Percentiles rank a stretch among this genome's conserved stretches.
Evolutionary conservation across 2,888 invertebrate genomes (phyloP).

Genomic region (Julus scandinavius): DNA sequence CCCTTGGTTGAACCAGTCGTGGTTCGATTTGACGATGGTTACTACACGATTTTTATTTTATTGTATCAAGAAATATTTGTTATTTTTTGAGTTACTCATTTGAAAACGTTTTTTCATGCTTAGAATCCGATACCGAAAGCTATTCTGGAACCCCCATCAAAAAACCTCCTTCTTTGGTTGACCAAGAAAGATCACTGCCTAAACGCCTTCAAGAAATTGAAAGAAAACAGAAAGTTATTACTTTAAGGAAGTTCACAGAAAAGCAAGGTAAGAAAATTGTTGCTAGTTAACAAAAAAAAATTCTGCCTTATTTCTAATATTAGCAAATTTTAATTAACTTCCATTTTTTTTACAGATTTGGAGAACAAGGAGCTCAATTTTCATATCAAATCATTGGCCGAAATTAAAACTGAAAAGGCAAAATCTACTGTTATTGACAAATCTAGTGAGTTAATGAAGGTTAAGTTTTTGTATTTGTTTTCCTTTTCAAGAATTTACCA

Average conservation of each 20-base stretch:
- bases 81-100: slow-evolving; percentile 51
- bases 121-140: slow-evolving; percentile 83
- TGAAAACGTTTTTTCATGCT: slow-evolving; percentile 65
- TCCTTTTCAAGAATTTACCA: neutral
- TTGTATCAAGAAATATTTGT: neutral
- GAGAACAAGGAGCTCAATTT: slow-evolving; percentile 56
- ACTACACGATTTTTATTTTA: slow-evolving; percentile 62
- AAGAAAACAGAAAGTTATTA: neutral
- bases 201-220: neutral
- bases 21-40: slow-evolving; percentile 85
- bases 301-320: neutral
- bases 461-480: neutral
- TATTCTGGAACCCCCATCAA: slow-evolving; percentile 68
- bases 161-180: neutral
- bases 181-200: neutral
- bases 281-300: too few species aligned
- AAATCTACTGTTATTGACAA: neutral
- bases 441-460: neutral
- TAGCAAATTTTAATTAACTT: neutral
- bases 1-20: slow-evolving; percentile 73
- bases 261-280: neutral
- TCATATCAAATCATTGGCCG: slow-evolving; percentile 75
- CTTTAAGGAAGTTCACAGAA: slow-evolving; percentile 1
- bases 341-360: neutral
- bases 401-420: slow-evolving; percentile 68